Evolutionary conservation across 2,888 invertebrate species (phyloP).

Genomic region (Erebia aethiops): DNA sequence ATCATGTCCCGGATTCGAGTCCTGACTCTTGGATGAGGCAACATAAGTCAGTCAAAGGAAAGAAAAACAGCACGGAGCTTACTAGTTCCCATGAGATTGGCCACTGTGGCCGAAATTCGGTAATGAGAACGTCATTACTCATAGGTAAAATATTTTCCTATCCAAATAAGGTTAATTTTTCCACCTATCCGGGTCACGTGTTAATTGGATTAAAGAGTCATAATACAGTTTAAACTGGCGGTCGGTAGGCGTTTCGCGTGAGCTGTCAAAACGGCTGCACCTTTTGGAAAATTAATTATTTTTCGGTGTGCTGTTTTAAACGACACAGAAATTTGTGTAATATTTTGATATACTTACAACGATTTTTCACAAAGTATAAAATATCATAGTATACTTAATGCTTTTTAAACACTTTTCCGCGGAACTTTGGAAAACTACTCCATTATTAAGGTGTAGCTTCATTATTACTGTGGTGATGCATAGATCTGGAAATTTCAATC

Average conservation of each 20-base stretch:
- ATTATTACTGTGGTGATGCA: too few relatives aligned
- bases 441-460: too few relatives aligned
- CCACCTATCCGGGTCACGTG: constrained; percentile 35
- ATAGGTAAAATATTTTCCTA: constrained; percentile 3
- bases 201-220: constrained; percentile 39
- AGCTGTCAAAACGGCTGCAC: constrained; percentile 32
- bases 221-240: constrained; percentile 32
- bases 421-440: too few relatives aligned
- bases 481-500: too few relatives aligned
- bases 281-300: constrained; percentile 23
- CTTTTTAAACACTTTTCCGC: background rate
- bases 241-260: constrained; percentile 31
- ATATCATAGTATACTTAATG: too few relatives aligned
- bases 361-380: too few relatives aligned
- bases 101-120: background rate
- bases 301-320: constrained; percentile 8
- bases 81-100: background rate
- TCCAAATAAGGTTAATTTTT: constrained; percentile 26
- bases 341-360: too few relatives aligned
- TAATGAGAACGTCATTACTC: background rate
- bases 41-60: too few relatives aligned
- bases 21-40: too few relatives aligned
- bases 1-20: too few relatives aligned
- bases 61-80: background rate
- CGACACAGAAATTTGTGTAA: background rate